These are phyloP conservation scores for Spermophilus dauricus DNA, from an alignment of 2,113 vertebrate genomes.

Conservation along the genomic window DNA sequence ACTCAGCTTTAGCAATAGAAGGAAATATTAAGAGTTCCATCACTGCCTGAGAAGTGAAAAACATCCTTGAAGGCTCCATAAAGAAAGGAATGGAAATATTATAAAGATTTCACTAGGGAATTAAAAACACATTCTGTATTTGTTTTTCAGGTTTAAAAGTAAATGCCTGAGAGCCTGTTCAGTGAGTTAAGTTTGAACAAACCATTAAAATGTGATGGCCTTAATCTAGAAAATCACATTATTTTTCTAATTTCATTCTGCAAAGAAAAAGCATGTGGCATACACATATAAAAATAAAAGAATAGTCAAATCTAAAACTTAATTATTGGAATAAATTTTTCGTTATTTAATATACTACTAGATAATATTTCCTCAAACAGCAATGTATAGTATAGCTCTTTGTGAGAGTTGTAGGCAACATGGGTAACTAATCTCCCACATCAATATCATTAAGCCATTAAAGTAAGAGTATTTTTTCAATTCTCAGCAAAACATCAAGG, in stretches of 20 bases:
- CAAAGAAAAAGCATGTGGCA: background rate
- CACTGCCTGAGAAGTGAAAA: slow-evolving; percentile 67
- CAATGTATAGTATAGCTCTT: background rate
- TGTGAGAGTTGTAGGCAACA: background rate
- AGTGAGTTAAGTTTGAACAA: background rate
- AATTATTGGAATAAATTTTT: slow-evolving; percentile 8
- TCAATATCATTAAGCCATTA: background rate
- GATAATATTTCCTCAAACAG: background rate
- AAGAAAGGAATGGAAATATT: slow-evolving; percentile 60
- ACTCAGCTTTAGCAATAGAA: slow-evolving; percentile 58
- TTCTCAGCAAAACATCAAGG: background rate
- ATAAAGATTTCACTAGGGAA: slow-evolving; percentile 64
- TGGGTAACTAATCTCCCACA: background rate
- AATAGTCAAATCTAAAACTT: background rate
- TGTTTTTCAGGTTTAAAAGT: slow-evolving; percentile 61
- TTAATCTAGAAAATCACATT: background rate
- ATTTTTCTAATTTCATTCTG: background rate
- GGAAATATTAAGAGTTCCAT: slow-evolving; percentile 75
- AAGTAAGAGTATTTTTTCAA: background rate
- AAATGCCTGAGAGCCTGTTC: slow-evolving; percentile 32
- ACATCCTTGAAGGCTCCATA: slow-evolving; percentile 69
- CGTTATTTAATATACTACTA: background rate
- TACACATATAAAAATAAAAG: background rate
- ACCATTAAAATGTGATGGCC: background rate
- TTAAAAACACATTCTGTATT: slow-evolving; percentile 69